Percentiles rank a stretch among this genome's conserved stretches.
Conservation (phyloP, 2,888 invertebrate species). For the Ramazzottius varieornatus region DNA sequence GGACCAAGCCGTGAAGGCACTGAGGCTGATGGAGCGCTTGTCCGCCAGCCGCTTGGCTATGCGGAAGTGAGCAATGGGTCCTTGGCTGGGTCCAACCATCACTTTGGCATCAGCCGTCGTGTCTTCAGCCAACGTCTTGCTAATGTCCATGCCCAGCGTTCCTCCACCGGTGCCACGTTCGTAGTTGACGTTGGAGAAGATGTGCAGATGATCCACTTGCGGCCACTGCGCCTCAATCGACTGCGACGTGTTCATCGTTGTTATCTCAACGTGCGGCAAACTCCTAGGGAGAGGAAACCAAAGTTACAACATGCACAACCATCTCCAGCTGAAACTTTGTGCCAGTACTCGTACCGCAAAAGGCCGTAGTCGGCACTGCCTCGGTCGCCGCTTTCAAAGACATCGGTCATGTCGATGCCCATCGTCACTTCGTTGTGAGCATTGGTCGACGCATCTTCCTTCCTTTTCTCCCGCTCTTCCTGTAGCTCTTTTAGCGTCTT, state of each 20-base stretch:
- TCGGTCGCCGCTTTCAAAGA: not conserved
- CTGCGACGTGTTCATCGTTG: not conserved
- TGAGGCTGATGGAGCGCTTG: not conserved
- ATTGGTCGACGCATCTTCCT: not conserved
- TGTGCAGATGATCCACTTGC: not conserved
- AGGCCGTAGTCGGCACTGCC: not conserved
- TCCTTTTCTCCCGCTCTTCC: not conserved
- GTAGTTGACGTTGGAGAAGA: slow-evolving; percentile 1
- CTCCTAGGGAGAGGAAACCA: not conserved
- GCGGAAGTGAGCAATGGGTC: not conserved
- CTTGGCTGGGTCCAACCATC: not conserved
- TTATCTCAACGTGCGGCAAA: not conserved
- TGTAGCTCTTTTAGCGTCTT: not conserved
- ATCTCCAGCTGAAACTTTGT: not conserved
- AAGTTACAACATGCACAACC: not conserved
- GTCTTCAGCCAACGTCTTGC: not conserved
- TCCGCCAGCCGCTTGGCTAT: not conserved
- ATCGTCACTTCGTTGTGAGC: not conserved
- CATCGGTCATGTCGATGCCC: not conserved
- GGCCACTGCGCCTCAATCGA: not conserved
- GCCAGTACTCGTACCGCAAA: not conserved
- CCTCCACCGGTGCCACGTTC: slow-evolving; percentile 2
- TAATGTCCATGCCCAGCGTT: not conserved
- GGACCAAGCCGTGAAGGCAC: not conserved
- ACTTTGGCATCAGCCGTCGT: not conserved